These are phyloP conservation scores for Lytechinus pictus DNA, from an alignment of 35 echinoderm and acorn worm species.

Conservation along the genomic window DNA sequence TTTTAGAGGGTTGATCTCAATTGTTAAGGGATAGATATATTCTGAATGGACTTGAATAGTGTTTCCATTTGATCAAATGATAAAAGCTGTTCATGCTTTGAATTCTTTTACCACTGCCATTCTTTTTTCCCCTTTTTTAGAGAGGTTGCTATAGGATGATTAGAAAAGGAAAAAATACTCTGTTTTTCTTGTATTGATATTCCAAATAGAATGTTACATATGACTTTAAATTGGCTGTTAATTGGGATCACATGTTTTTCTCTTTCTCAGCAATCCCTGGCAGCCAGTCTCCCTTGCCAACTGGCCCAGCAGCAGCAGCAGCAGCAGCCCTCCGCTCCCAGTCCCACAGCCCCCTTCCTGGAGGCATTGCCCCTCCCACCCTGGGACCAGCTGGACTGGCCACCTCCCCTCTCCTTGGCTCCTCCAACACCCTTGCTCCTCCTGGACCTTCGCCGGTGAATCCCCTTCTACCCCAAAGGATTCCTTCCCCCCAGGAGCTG, in stretches of 20 bases:
- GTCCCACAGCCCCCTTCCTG: constrained; percentile 67
- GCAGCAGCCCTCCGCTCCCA: constrained; percentile 40
- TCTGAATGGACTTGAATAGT: too few species aligned
- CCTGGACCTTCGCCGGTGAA: constrained; percentile 53
- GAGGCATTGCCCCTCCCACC: constrained; percentile 64
- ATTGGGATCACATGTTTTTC: neutral
- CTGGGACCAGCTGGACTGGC: constrained; percentile 50
- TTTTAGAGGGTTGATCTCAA: too few species aligned
- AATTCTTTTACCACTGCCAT: too few species aligned
- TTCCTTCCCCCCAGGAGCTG: constrained; percentile 94
- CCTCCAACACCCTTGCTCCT: constrained; percentile 59
- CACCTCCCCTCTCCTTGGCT: constrained; percentile 66
- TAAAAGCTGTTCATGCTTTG: too few species aligned
- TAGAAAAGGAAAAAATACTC: too few species aligned
- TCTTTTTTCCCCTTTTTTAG: too few species aligned
- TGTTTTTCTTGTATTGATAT: too few species aligned
- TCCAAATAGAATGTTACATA: too few species aligned
- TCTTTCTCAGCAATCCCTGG: constrained; percentile 44
- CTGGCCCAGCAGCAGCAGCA: neutral
- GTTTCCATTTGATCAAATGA: too few species aligned
- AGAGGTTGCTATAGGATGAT: too few species aligned
- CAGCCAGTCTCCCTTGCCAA: constrained; percentile 70
- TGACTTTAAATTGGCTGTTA: neutral
- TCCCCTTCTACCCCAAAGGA: constrained; percentile 64
- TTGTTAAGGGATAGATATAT: too few species aligned